These are phyloP conservation scores for Carettochelys insculpta DNA, from an alignment of 2,113 vertebrate species.

Conservation along the genomic window DNA sequence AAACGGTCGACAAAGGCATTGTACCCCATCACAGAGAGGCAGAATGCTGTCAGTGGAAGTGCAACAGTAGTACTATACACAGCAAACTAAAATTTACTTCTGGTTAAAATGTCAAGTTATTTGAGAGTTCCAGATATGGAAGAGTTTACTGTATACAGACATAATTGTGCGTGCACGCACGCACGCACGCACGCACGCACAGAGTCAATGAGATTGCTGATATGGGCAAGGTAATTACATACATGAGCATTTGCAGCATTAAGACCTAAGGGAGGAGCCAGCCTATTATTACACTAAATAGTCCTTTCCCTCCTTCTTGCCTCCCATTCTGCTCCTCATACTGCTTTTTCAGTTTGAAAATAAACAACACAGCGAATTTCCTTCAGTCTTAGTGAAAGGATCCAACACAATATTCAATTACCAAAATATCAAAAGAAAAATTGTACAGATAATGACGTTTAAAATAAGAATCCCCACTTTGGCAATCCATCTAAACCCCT, in stretches of 20 bases:
- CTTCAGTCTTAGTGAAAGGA: neutral
- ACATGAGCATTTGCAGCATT: neutral
- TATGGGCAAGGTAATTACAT: neutral
- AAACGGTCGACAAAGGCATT: too few relatives aligned
- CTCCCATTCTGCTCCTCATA: neutral
- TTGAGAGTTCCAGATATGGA: too few relatives aligned
- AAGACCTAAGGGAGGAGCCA: neutral
- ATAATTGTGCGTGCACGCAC: too few relatives aligned
- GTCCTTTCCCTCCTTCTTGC: neutral
- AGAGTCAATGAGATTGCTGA: neutral
- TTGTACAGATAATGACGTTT: neutral
- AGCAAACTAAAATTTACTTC: too few relatives aligned
- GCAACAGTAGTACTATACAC: too few relatives aligned
- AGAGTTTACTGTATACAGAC: too few relatives aligned
- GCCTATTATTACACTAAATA: neutral
- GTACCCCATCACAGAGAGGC: too few relatives aligned
- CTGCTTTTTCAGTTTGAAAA: neutral
- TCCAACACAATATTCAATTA: neutral
- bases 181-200: neutral
- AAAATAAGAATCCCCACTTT: neutral
- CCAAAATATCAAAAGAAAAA: neutral
- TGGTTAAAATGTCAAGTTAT: too few relatives aligned
- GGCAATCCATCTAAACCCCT: accelerated
- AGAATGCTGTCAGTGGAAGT: too few relatives aligned
- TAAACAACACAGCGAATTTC: neutral